Percentiles rank a stretch among this genome's conserved stretches.
Evolutionary conservation across 2,113 vertebrate species (phyloP).

Genomic region (Ascaphus truei): DNA sequence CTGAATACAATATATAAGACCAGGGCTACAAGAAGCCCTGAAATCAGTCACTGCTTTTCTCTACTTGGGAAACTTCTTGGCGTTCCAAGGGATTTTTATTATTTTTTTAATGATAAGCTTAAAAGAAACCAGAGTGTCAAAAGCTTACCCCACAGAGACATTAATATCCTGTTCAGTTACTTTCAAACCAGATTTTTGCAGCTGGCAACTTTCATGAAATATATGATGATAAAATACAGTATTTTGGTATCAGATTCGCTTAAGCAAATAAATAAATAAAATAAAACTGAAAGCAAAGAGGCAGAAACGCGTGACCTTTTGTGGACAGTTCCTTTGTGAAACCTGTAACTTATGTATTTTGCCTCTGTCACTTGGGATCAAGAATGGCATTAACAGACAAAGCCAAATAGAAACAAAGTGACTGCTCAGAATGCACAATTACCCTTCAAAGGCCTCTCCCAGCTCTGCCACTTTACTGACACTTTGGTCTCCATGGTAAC

Average conservation of each 20-base stretch:
- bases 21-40: neutral
- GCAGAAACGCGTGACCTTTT: constrained; percentile 38
- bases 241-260: constrained; percentile 25
- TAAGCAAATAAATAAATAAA: neutral
- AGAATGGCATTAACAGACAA: constrained; percentile 14
- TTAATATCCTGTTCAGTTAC: constrained; percentile 18
- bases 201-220: neutral
- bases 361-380: constrained; percentile 22
- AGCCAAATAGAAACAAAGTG: constrained; percentile 25
- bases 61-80: neutral
- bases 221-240: neutral
- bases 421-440: constrained; percentile 38
- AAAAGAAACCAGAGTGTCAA: neutral
- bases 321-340: constrained; percentile 6
- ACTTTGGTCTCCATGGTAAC: constrained; percentile 56
- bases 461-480: neutral
- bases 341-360: too few relatives aligned
- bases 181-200: neutral
- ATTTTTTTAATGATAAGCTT: constrained; percentile 20
- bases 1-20: too few relatives aligned
- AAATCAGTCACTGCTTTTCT: neutral
- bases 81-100: neutral
- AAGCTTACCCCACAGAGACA: neutral
- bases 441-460: neutral
- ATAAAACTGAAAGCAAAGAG: constrained; percentile 3